Base-by-base conservation (phyloP, 2,113 vertebrate genomes). In the Callopanchax toddi region DNA sequence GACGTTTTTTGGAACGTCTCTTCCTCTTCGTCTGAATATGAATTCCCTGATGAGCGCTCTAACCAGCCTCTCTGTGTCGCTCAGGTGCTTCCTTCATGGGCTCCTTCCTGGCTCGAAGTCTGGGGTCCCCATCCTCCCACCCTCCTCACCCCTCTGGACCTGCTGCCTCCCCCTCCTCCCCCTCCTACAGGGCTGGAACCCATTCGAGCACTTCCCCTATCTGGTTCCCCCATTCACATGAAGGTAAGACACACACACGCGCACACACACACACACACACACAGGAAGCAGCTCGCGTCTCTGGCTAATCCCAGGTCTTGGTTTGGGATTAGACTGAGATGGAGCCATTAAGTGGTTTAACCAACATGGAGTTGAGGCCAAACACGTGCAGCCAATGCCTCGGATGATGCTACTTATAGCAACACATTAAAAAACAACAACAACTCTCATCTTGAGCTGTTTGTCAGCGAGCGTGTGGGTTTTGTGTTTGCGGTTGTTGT, bases 211-310 rank as follows among this genome's bases (percentile, higher is more conserved):
- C 95, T 70, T 96, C 97, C 64, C 94, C 98, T 91, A 93, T 98
- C 89, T 99, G 97, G 97, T 96, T 98, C 90, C 94, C 96, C n/a
- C 96, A 97, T 87, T 94, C 96, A 62, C 96, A 98, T 9, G 96
- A 99, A 96, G 97, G 97, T 97, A 92, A 92, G 84, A 56, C 45
- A 45, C 34, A 56, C 53, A 67, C 22, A 52, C 29, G 10, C 29
- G 44, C 45, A 45, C 48, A 71, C n/a, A 56, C 36, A 57, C 46
- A 58, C 46, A 29, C 60, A 43, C 51, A 52, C 45, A 39, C 56
- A 66, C 52, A 62, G 34, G 50, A 79, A 20, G 70, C 58, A 70
- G 68, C 65, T 66, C 3, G 72, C 72, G 70, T 84, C 54, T 76
- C 58, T 80, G 70, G 60, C 85, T 86, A 88, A 89, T 89, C 83